Evolutionary conservation across 2,797 vertebrate species (phyloP).

Genomic region (Poeciliopsis gracilis): DNA sequence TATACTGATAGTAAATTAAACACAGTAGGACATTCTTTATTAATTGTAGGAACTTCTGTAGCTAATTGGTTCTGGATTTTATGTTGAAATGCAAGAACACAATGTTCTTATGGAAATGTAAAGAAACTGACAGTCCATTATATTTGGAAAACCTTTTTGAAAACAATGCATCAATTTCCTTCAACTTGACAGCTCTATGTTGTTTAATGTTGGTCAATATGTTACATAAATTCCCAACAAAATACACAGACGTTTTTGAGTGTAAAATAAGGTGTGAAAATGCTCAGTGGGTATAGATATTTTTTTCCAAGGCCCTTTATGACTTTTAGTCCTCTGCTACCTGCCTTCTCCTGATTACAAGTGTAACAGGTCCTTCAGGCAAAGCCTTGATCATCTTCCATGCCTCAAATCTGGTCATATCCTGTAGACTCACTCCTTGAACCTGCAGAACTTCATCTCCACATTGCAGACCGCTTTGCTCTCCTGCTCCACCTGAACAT

Average conservation of each 20-base stretch:
- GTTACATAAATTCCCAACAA: neutral
- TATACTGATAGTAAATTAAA: no score
- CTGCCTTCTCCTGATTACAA: constrained; percentile 78
- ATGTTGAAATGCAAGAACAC: neutral
- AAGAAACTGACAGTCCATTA: neutral
- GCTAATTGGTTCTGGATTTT: neutral
- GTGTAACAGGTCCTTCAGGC: constrained; percentile 83
- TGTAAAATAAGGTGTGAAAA: neutral
- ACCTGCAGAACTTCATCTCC: constrained; percentile 90
- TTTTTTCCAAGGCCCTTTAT: neutral
- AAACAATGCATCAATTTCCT: neutral
- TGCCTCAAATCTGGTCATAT: constrained; percentile 91
- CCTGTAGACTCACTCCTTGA: constrained; percentile 80
- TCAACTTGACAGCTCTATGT: neutral
- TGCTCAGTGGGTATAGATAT: neutral
- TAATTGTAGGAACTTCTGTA: neutral
- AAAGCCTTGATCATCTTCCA: constrained; percentile 91
- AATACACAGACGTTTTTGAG: neutral
- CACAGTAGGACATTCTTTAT: neutral
- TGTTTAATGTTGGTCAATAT: neutral
- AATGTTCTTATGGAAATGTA: neutral
- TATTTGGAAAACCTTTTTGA: neutral
- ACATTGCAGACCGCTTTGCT: constrained; percentile 82
- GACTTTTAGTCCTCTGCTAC: neutral
- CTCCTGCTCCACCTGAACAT: constrained; percentile 75